Conservation (phyloP, 2,888 invertebrate species). For the Halocaridina rubra region DNA sequence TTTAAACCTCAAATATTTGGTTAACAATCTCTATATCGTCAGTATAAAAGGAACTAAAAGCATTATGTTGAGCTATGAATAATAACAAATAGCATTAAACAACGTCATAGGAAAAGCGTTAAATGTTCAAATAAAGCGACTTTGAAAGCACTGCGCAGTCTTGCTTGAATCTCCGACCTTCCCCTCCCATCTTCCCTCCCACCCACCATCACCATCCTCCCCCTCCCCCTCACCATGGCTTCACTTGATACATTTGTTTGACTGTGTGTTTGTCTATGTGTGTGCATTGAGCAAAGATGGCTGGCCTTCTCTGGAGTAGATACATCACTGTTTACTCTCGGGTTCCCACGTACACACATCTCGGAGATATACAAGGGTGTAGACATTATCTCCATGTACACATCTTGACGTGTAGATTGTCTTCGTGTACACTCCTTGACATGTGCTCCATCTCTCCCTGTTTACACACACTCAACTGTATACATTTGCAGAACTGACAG, state of each 20-base stretch:
- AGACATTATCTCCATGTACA: neutral
- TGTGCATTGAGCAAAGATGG: neutral
- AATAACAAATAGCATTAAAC: too few relatives aligned
- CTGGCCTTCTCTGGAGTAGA: neutral
- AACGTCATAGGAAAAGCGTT: too few relatives aligned
- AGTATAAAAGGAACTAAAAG: too few relatives aligned
- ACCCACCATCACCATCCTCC: neutral
- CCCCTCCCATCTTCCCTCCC: neutral
- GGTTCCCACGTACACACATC: neutral
- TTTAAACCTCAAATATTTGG: too few relatives aligned
- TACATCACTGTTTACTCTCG: neutral
- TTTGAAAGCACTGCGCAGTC: too few relatives aligned
- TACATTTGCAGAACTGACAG: conserved; percentile 32
- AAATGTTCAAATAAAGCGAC: too few relatives aligned
- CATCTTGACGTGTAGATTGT: neutral
- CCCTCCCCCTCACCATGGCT: too few relatives aligned
- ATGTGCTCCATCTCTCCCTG: conserved; percentile 19
- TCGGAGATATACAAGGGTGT: too few relatives aligned
- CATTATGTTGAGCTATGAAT: too few relatives aligned
- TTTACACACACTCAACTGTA: conserved; percentile 24
- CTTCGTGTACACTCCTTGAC: conserved; percentile 9
- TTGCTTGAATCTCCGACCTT: too few relatives aligned
- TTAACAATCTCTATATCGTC: too few relatives aligned
- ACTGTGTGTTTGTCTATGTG: conserved; percentile 3
- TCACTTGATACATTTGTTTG: neutral